phyloP scores from a whole-genome alignment of 2,797 vertebrate genomes.

The Anas capensis region DNA sequence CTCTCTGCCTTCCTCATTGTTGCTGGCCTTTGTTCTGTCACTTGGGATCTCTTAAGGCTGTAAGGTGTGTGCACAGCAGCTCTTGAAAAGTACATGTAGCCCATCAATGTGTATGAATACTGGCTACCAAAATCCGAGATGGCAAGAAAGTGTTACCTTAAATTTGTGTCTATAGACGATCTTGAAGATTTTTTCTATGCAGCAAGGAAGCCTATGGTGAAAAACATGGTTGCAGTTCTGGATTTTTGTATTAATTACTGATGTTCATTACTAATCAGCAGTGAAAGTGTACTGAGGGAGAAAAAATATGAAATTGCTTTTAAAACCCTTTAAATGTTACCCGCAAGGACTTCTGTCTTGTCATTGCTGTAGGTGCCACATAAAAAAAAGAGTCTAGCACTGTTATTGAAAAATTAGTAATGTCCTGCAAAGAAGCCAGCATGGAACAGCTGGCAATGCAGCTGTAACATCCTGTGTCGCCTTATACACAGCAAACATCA shows the following conservation, averaged over 20 bases:
- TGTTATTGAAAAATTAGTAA: neutral
- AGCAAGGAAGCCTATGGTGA: neutral
- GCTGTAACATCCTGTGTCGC: neutral
- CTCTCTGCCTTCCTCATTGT: neutral
- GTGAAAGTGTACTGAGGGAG: neutral
- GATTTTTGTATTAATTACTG: neutral
- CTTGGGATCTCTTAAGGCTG: neutral
- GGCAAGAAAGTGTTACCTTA: neutral
- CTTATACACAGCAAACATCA: constrained; percentile 8
- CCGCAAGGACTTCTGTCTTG: neutral
- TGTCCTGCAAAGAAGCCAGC: neutral
- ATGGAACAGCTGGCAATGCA: constrained; percentile 9
- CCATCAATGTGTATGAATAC: neutral
- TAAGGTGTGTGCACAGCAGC: neutral
- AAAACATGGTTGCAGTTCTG: neutral
- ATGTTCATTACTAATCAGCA: neutral
- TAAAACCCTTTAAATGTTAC: neutral
- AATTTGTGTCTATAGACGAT: neutral
- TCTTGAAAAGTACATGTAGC: neutral
- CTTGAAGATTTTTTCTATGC: neutral
- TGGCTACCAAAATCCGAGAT: neutral
- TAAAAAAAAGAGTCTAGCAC: rapidly evolving
- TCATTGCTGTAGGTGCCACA: neutral
- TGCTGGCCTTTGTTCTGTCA: neutral
- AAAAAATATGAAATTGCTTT: neutral